Evolutionary conservation across 2,888 invertebrate species (phyloP).

Genomic region (Rhagonycha fulva): DNA sequence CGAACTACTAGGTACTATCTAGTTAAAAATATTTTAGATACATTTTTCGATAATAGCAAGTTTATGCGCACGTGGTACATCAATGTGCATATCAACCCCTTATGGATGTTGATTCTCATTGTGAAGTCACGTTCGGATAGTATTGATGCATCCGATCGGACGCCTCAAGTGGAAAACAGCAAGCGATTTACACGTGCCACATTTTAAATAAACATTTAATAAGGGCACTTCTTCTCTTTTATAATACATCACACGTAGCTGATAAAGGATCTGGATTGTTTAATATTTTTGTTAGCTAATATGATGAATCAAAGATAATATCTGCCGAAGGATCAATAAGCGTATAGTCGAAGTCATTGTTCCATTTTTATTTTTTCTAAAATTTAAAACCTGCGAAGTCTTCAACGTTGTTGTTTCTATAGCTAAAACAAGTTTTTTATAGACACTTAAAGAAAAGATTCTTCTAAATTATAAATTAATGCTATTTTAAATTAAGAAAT

Average conservation of each 20-base stretch:
- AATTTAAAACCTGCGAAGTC: background rate
- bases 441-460: background rate
- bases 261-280: constrained; percentile 7
- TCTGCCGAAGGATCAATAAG: background rate
- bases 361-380: background rate
- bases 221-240: constrained; percentile 32
- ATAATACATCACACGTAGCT: constrained; percentile 1
- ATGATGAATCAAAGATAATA: background rate
- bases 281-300: background rate
- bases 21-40: background rate
- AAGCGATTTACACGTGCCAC: constrained; percentile 49
- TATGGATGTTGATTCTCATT: constrained; percentile 11
- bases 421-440: constrained; percentile 2
- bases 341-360: background rate
- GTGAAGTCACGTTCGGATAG: constrained; percentile 26
- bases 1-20: background rate
- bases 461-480: constrained; percentile 1
- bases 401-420: background rate
- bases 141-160: constrained; percentile 29
- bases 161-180: constrained; percentile 30
- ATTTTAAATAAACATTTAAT: constrained; percentile 52
- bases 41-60: background rate
- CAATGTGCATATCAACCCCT: constrained; percentile 11
- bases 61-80: constrained; percentile 25
- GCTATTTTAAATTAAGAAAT: constrained; percentile 1